phyloP scores from a whole-genome alignment of 37 sponge, comb jelly and placozoan species.

The Theonella swinhoei region DNA sequence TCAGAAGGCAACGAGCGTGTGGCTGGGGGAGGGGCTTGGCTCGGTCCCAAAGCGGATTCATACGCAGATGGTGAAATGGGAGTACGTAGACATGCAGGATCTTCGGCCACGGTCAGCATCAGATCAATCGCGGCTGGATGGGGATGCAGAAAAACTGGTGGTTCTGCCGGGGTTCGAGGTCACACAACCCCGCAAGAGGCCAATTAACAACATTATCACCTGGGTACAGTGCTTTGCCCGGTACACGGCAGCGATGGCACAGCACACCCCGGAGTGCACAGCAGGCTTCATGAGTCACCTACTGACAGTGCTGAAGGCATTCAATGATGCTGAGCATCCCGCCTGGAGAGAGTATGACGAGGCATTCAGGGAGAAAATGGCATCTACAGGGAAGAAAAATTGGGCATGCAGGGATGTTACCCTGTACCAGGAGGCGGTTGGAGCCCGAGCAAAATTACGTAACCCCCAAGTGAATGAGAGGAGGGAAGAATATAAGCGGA shows the following conservation, averaged over 20 bases:
- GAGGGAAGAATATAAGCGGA: not conserved
- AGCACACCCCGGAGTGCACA: not conserved
- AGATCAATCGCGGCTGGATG: not conserved
- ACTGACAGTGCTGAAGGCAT: conserved; percentile 9
- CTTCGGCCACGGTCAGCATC: not conserved
- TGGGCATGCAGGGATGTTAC: conserved; percentile 13
- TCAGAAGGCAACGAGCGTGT: not conserved
- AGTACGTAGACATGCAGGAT: conserved; percentile 6
- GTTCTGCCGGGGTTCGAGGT: conserved; percentile 8
- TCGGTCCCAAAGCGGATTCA: not conserved
- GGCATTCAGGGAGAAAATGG: conserved; percentile 21
- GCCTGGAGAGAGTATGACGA: conserved; percentile 6
- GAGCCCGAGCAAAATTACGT: not conserved
- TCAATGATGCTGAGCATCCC: conserved; percentile 3
- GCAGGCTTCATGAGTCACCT: conserved; percentile 26
- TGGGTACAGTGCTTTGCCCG: conserved; percentile 11
- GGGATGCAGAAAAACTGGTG: conserved; percentile 15
- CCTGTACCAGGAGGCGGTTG: conserved; percentile 1
- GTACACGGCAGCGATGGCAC: not conserved
- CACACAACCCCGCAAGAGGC: not conserved
- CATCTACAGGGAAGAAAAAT: not conserved
- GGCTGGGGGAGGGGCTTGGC: conserved; percentile 28
- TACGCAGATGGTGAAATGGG: conserved; percentile 6
- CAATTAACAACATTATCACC: not conserved
- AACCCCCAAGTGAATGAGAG: not conserved